Evolutionary conservation across 2,113 vertebrate species (phyloP), one percentile per base, ranked within the genome.

Genomic region (Seriola quinqueradiata): DNA sequence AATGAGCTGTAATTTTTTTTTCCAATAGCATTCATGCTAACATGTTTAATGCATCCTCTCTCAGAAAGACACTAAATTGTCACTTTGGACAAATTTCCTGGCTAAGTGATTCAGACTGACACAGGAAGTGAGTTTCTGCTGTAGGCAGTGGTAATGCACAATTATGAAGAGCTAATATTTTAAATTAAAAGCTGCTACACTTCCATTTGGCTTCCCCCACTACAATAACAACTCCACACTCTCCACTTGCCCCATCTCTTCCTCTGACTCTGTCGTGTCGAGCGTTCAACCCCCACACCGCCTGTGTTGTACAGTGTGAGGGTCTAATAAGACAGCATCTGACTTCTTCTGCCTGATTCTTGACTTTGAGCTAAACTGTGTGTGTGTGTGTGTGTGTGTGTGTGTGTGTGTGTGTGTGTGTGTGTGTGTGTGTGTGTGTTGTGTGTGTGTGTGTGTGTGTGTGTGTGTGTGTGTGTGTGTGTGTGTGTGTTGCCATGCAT

Each of bases 261-360:
- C 44, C 23, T 38, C 34, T 21, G 46, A 10, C 36, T 36, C 17
- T 48, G 34, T 40, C 2, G 0, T 65, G 14, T 75, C 59, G 25
- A 25, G 25, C 28, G 2, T 55, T 79, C 60, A 64, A 17, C 61
- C 46, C 25, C 46, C 66, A 68, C 63, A 52, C 50, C 3, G 70
- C n/a, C 63, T 65, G 61, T 59, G 2, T 36, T 76, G 46, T 61
- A 76, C 67, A 59, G 13, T 79, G 72, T 78, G 57, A 81, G 63
- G 65, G 42, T 82, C 80, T 87, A 90, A 90, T 87, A 88, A 88
- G 77, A 69, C 73, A 28, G 75, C 87, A 76, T 79, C 66, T 67
- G 70, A 32, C 36, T 40, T 36, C 42, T 57, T 63, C 42, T 71
- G 34, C 57, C 61, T 68, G 10, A 38, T 70, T 75, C 7, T 72